Evolutionary conservation across 2,113 vertebrate species (phyloP).

Genomic region (Apeltes quadracus): DNA sequence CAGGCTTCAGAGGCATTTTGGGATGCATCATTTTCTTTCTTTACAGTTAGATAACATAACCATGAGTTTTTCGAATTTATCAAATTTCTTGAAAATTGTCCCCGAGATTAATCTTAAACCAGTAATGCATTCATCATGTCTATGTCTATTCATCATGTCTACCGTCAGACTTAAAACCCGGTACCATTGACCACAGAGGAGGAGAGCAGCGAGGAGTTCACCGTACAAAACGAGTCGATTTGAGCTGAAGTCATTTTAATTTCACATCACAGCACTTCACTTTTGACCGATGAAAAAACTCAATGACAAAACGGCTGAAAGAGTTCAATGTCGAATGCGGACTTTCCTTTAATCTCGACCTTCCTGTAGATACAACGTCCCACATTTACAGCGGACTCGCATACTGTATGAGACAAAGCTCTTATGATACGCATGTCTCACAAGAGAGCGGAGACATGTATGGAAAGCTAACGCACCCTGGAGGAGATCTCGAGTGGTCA

Average conservation of each 20-base stretch:
- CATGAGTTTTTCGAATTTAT: background rate
- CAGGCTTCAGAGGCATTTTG: background rate
- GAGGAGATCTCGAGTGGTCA: slow-evolving; percentile 31
- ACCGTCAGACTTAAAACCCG: slow-evolving; percentile 16
- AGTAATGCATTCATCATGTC: background rate
- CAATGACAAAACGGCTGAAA: slow-evolving; percentile 35
- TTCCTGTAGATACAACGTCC: slow-evolving; percentile 36
- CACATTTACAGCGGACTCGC: slow-evolving; percentile 44
- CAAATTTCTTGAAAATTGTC: background rate
- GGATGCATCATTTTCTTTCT: background rate
- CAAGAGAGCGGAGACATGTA: slow-evolving; percentile 41
- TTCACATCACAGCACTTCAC: slow-evolving; percentile 67
- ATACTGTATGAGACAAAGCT: slow-evolving; percentile 44
- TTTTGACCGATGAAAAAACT: slow-evolving; percentile 62
- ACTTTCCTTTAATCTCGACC: slow-evolving; percentile 31
- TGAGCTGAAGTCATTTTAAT: slow-evolving; percentile 63
- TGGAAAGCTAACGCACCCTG: slow-evolving; percentile 52
- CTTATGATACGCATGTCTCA: slow-evolving; percentile 54
- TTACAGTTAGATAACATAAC: background rate
- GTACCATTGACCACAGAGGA: slow-evolving; percentile 33
- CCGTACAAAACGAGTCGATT: slow-evolving; percentile 51
- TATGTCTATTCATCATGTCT: too few species aligned
- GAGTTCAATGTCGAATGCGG: slow-evolving; percentile 44
- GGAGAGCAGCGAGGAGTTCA: slow-evolving; percentile 29
- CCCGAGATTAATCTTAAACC: background rate